Percentiles rank a stretch among this genome's conserved stretches.
Evolutionary conservation across 2,797 vertebrate genomes (phyloP).

Genomic region (Emys orbicularis): DNA sequence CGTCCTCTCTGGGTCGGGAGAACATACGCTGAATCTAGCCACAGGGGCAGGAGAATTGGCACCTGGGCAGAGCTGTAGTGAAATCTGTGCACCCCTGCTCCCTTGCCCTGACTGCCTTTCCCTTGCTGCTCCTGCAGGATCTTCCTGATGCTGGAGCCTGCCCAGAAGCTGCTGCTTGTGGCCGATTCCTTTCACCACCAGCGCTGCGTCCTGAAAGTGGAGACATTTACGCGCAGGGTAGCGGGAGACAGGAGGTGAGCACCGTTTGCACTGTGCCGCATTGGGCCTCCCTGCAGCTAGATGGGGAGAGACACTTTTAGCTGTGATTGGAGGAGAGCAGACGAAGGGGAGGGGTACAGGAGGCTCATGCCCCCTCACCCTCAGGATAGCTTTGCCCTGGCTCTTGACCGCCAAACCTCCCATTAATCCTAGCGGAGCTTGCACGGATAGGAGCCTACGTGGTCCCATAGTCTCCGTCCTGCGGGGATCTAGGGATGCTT

Average conservation of each 20-base stretch:
- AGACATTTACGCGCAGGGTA: conserved; percentile 79
- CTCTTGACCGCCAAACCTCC: neutral
- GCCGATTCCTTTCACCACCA: conserved; percentile 93
- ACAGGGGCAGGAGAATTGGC: neutral
- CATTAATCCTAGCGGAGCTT: no score
- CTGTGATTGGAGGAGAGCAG: neutral
- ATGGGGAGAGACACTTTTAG: neutral
- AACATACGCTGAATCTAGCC: neutral
- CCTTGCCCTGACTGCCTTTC: accelerated
- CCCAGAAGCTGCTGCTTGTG: conserved; percentile 83
- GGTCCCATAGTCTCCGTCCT: neutral
- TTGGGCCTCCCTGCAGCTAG: neutral
- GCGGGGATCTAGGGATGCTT: neutral
- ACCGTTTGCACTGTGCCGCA: no score
- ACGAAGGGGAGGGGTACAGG: neutral
- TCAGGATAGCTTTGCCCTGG: no score
- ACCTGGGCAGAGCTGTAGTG: neutral
- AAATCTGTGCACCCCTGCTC: neutral
- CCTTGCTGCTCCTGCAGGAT: conserved; percentile 79
- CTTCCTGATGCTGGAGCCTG: conserved; percentile 85
- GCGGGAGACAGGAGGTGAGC: conserved; percentile 64
- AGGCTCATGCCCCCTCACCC: accelerated
- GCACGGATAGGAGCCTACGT: accelerated
- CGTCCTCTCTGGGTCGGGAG: neutral
- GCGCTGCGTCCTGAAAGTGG: conserved; percentile 93